Percentiles rank a stretch among this genome's conserved stretches.
Conservation (phyloP, 2,888 invertebrate species). For the Quadroppia sp. region DNA sequence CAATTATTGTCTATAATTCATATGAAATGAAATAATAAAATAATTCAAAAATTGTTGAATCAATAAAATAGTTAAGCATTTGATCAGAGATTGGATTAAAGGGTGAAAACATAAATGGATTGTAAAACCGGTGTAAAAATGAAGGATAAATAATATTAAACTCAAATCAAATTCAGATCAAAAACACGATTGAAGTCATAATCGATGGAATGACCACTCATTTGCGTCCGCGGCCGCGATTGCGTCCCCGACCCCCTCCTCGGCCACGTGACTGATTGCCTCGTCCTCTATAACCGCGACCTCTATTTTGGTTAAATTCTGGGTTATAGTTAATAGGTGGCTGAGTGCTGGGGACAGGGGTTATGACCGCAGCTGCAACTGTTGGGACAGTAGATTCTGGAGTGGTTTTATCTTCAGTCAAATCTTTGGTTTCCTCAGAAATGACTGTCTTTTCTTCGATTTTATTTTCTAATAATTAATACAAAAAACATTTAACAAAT, state of each 20-base stretch:
- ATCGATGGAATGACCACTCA: not conserved
- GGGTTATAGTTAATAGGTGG: not conserved
- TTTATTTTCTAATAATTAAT: constrained; percentile 14
- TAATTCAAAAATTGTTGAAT: not conserved
- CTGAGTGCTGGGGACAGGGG: not conserved
- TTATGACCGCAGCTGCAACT: not conserved
- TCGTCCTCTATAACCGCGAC: constrained; percentile 17
- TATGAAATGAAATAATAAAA: not conserved
- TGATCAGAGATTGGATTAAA: too few species aligned
- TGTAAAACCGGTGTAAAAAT: constrained; percentile 6
- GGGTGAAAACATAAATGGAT: not conserved
- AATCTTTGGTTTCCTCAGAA: not conserved
- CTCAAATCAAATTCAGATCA: not conserved
- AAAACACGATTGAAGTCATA: not conserved
- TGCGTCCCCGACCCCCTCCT: constrained; percentile 20
- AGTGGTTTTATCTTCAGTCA: constrained; percentile 10
- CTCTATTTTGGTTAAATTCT: constrained; percentile 8
- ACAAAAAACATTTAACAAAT: not conserved
- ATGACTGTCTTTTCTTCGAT: constrained; percentile 13
- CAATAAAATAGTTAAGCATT: too few species aligned
- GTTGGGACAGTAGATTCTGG: not conserved
- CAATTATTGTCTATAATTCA: not conserved
- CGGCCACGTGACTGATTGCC: constrained; percentile 23
- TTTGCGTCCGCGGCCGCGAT: constrained; percentile 32
- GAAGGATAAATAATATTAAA: not conserved